Percentiles rank a stretch among this genome's conserved stretches.
Evolutionary conservation across 2,888 invertebrate species (phyloP).

Genomic region (Nomada ferruginata): DNA sequence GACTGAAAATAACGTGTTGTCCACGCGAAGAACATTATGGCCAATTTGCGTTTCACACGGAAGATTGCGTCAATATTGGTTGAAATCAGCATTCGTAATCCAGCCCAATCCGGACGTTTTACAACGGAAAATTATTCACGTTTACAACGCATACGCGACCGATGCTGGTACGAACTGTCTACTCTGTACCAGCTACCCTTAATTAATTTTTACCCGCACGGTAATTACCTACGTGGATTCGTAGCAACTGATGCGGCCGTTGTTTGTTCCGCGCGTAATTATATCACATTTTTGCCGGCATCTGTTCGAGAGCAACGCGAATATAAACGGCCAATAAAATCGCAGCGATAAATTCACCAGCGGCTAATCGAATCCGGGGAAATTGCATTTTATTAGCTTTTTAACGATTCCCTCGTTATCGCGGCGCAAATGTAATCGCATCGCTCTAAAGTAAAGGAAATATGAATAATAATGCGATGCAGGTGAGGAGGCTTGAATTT

Average conservation of each 20-base stretch:
- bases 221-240: slow-evolving; percentile 17
- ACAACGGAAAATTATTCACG: slow-evolving; percentile 9
- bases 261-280: background rate
- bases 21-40: slow-evolving; percentile 32
- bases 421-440: slow-evolving; percentile 20
- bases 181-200: background rate
- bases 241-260: background rate
- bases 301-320: background rate
- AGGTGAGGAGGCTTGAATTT: background rate
- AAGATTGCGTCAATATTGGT: slow-evolving; percentile 36
- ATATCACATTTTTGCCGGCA: slow-evolving; percentile 6
- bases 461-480: slow-evolving; percentile 22
- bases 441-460: slow-evolving; percentile 15
- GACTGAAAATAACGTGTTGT: slow-evolving; percentile 23
- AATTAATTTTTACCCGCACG: slow-evolving; percentile 42
- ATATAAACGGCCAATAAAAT: slow-evolving; percentile 12
- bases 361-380: slow-evolving; percentile 22
- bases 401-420: slow-evolving; percentile 28
- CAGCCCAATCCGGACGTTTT: slow-evolving; percentile 21
- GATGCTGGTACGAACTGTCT: slow-evolving; percentile 5
- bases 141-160: background rate
- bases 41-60: slow-evolving; percentile 38
- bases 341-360: slow-evolving; percentile 18
- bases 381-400: slow-evolving; percentile 21
- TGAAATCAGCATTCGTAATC: slow-evolving; percentile 18